These are phyloP conservation scores for Antedon bifida DNA, from an alignment of 35 echinoderm and acorn worm genomes.

Conservation along the genomic window DNA sequence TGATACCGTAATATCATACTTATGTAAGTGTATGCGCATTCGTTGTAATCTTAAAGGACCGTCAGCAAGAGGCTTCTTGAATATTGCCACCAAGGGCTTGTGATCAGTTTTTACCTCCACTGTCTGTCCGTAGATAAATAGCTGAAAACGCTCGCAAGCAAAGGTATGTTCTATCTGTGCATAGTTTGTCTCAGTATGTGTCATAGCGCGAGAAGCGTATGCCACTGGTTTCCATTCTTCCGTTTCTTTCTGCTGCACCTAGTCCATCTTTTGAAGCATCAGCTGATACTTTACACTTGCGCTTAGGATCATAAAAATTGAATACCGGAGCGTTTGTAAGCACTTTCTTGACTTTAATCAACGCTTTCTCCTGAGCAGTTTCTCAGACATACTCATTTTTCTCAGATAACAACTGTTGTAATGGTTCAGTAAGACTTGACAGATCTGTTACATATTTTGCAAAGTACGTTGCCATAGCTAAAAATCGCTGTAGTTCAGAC, in stretches of 20 bases:
- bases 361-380: neutral
- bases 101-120: constrained; percentile 23
- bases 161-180: constrained; percentile 11
- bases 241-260: neutral
- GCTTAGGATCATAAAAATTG: neutral
- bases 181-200: constrained; percentile 10
- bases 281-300: neutral
- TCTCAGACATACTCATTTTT: neutral
- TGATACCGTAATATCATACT: constrained; percentile 3
- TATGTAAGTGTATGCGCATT: constrained; percentile 6
- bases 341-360: neutral
- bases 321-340: neutral
- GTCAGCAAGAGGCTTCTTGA: constrained; percentile 12
- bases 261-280: neutral
- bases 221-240: neutral
- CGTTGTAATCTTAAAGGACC: constrained; percentile 7
- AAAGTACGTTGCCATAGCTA: constrained; percentile 26
- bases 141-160: constrained; percentile 29
- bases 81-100: constrained; percentile 20
- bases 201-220: constrained; percentile 6
- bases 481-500: constrained; percentile 26
- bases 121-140: constrained; percentile 10
- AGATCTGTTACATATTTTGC: neutral
- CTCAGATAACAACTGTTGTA: neutral
- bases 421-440: neutral